Evolutionary conservation across 2,797 vertebrate species (phyloP).

Genomic region (Vultur gryphus): DNA sequence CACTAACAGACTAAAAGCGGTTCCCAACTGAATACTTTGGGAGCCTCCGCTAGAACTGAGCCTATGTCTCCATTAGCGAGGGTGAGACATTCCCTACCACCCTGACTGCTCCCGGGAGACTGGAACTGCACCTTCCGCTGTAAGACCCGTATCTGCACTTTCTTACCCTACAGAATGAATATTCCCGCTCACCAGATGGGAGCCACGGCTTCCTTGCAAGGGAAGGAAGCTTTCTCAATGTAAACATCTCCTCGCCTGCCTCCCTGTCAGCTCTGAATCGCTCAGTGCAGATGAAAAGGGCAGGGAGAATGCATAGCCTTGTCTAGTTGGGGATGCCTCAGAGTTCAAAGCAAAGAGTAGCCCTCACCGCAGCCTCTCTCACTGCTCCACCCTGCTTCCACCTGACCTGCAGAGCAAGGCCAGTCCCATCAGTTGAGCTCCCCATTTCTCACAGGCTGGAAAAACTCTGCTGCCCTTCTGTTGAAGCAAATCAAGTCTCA

Average conservation of each 20-base stretch:
- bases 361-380: not conserved
- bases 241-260: not conserved
- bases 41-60: not conserved
- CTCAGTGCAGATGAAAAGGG: not conserved
- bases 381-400: not conserved
- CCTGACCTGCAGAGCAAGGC: not conserved
- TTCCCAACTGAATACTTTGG: not conserved
- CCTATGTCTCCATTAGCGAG: not conserved
- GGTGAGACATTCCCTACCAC: not conserved
- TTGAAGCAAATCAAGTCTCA: not conserved
- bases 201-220: not conserved
- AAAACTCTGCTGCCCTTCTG: not conserved
- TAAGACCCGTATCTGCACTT: not conserved
- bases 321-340: not conserved
- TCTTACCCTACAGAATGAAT: not conserved
- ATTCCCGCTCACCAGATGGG: fast-evolving
- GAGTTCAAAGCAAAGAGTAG: not conserved
- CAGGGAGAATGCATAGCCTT: not conserved
- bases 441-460: not conserved
- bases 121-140: not conserved
- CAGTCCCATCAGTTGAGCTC: not conserved
- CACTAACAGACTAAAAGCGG: not conserved
- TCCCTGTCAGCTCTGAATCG: not conserved
- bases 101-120: not conserved
- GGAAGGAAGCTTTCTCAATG: not conserved